These are phyloP conservation scores for Cacatua alba DNA, from an alignment of 2,113 vertebrate species.

Conservation along the genomic window DNA sequence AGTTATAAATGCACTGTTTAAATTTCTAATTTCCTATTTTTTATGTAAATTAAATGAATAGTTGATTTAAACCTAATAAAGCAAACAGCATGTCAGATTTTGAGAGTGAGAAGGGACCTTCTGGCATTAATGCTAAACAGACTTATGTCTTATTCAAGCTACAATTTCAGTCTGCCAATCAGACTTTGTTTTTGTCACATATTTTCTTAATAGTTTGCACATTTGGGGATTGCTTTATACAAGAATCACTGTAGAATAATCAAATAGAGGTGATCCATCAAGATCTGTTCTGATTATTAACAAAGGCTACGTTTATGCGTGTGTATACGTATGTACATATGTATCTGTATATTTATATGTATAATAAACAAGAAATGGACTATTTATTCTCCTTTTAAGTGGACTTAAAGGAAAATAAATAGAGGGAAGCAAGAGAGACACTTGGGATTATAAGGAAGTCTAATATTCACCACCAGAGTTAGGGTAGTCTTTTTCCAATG, in stretches of 20 bases:
- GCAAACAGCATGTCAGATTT: not conserved
- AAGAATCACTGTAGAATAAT: not conserved
- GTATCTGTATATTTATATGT: not conserved
- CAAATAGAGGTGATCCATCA: not conserved
- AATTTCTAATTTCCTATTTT: not conserved
- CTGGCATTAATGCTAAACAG: slow-evolving; percentile 4
- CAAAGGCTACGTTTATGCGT: not conserved
- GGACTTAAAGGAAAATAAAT: not conserved
- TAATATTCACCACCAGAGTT: not conserved
- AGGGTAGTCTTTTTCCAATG: not conserved
- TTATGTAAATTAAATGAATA: not conserved
- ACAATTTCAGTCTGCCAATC: slow-evolving; percentile 1
- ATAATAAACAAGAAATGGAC: not conserved
- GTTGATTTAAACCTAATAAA: not conserved
- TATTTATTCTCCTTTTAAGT: not conserved
- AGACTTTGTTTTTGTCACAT: not conserved
- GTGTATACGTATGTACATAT: not conserved
- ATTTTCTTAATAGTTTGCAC: slow-evolving; percentile 20
- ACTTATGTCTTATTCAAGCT: not conserved
- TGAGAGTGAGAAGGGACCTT: not conserved
- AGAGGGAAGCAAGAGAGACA: not conserved
- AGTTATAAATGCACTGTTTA: not conserved
- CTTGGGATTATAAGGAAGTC: not conserved
- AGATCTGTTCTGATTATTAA: not conserved
- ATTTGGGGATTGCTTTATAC: not conserved